These are phyloP conservation scores for Chlorops oryzae DNA, from an alignment of 1,140 invertebrate genomes.

Conservation along the genomic window DNA sequence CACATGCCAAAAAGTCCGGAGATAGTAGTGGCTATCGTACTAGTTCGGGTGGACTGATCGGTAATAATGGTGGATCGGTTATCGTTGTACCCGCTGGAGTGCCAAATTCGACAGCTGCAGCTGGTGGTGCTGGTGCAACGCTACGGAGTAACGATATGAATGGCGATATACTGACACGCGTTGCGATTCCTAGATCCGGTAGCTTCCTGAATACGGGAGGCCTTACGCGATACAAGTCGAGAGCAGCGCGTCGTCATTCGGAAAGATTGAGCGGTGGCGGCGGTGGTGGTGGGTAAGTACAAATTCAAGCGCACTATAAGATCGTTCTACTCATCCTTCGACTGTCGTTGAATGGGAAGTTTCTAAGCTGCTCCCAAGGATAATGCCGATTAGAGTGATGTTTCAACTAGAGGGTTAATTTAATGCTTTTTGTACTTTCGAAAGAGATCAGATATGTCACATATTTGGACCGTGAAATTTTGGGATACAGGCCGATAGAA, in stretches of 20 bases:
- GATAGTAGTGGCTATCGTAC: too few species aligned
- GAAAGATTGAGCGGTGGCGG: slow-evolving; percentile 27
- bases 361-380: not conserved
- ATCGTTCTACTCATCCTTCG: not conserved
- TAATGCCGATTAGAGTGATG: too few species aligned
- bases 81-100: slow-evolving; percentile 32
- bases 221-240: slow-evolving; percentile 60
- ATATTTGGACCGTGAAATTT: too few species aligned
- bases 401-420: too few species aligned
- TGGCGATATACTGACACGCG: slow-evolving; percentile 75
- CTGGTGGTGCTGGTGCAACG: slow-evolving; percentile 20
- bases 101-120: slow-evolving; percentile 22
- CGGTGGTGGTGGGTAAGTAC: slow-evolving; percentile 40
- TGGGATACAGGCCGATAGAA: too few species aligned
- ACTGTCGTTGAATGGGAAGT: not conserved
- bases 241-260: slow-evolving; percentile 40
- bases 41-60: slow-evolving; percentile 8
- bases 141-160: slow-evolving; percentile 45
- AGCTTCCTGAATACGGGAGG: slow-evolving; percentile 76
- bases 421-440: too few species aligned
- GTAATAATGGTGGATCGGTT: not conserved
- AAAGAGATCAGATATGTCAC: too few species aligned
- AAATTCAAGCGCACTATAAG: slow-evolving; percentile 14
- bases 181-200: slow-evolving; percentile 73
- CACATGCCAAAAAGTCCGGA: too few species aligned